These are phyloP conservation scores for Drosophila leontia DNA, from an alignment of 1,140 invertebrate species.

Conservation along the genomic window DNA sequence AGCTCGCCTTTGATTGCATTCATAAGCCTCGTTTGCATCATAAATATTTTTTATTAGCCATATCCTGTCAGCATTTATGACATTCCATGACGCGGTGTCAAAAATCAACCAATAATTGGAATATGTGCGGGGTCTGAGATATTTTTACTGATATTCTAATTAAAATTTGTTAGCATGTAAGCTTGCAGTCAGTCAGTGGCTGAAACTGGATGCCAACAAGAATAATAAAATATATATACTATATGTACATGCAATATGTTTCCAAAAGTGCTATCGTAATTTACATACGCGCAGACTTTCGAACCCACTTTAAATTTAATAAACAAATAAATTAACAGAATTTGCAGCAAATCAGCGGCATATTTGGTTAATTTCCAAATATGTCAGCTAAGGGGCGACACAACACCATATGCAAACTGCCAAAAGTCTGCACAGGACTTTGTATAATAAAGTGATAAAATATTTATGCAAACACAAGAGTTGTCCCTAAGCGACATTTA, in stretches of 20 bases:
- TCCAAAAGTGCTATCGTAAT: slow-evolving; percentile 34
- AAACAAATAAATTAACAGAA: slow-evolving; percentile 76
- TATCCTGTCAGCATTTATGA: slow-evolving; percentile 45
- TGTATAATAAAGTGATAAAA: slow-evolving; percentile 74
- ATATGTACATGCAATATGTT: slow-evolving; percentile 17
- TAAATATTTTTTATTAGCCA: slow-evolving; percentile 18
- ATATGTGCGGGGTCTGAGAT: slow-evolving; percentile 25
- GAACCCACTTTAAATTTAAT: slow-evolving; percentile 49
- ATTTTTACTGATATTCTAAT: slow-evolving; percentile 66
- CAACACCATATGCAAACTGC: slow-evolving; percentile 60
- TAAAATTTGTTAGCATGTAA: slow-evolving; percentile 64
- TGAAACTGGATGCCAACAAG: slow-evolving; percentile 11
- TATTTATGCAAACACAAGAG: slow-evolving; percentile 53
- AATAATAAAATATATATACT: slow-evolving; percentile 3
- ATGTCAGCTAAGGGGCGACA: slow-evolving; percentile 19
- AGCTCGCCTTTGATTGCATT: neutral
- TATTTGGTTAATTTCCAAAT: slow-evolving; percentile 77
- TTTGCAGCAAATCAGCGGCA: slow-evolving; percentile 59
- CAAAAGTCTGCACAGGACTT: slow-evolving; percentile 48
- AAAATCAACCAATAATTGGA: slow-evolving; percentile 65
- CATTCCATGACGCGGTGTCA: slow-evolving; percentile 52
- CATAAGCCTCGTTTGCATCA: neutral
- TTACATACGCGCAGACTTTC: slow-evolving; percentile 37
- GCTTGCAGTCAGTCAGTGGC: slow-evolving; percentile 48
- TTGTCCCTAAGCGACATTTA: neutral